Evolutionary conservation across 2,113 vertebrate species (phyloP).

Genomic region (Alethe diademata): DNA sequence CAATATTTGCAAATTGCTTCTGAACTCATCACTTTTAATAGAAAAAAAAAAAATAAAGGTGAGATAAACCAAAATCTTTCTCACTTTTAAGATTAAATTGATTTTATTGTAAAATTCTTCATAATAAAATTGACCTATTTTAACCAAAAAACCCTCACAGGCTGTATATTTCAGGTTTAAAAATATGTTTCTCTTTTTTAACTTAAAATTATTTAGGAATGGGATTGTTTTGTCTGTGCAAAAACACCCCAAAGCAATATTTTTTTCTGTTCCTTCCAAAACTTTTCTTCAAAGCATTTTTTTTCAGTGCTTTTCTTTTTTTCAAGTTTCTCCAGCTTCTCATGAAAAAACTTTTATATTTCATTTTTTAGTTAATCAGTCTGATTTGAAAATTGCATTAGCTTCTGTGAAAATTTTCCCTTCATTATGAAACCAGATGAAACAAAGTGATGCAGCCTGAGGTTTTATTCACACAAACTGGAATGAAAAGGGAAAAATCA

Average conservation of each 20-base stretch:
- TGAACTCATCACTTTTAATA: neutral
- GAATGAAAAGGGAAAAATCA: neutral
- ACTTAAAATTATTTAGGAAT: neutral
- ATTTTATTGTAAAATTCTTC: neutral
- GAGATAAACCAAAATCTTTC: neutral
- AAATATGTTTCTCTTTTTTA: neutral
- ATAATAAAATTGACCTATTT: neutral
- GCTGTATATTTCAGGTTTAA: neutral
- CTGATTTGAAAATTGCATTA: neutral
- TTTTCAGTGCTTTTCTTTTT: neutral
- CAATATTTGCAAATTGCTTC: neutral
- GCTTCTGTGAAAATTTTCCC: neutral
- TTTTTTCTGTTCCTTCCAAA: neutral
- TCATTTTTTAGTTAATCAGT: neutral
- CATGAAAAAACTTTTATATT: neutral
- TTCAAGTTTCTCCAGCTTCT: neutral
- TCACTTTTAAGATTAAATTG: neutral
- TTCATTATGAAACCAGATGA: neutral
- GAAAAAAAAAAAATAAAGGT: neutral
- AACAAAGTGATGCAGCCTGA: neutral
- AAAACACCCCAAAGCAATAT: neutral
- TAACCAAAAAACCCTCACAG: neutral
- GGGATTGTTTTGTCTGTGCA: neutral
- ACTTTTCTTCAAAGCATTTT: neutral
- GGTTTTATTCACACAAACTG: neutral